Evolutionary conservation across 2,888 invertebrate species (phyloP).

Genomic region (Sisyra terminalis): DNA sequence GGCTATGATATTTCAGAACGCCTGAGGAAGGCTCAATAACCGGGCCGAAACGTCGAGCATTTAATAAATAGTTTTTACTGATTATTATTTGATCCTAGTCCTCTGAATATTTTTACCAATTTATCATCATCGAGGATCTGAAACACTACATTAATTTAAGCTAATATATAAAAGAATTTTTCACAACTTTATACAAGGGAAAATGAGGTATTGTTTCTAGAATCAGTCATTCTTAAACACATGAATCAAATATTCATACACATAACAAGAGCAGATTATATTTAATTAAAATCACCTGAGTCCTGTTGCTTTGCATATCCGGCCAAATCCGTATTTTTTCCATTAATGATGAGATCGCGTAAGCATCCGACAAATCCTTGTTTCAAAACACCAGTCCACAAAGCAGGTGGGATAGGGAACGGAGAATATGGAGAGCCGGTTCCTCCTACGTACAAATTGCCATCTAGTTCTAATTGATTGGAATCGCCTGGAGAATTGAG

Average conservation of each 20-base stretch:
- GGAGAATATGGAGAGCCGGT: conserved; percentile 66
- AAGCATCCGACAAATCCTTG: conserved; percentile 92
- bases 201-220: not conserved
- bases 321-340: conserved; percentile 75
- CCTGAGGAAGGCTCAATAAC: too few relatives aligned
- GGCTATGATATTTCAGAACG: too few relatives aligned
- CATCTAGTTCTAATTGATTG: conserved; percentile 74
- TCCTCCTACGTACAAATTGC: conserved; percentile 78
- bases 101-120: too few relatives aligned
- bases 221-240: not conserved
- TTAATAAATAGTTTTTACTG: too few relatives aligned
- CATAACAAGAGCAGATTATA: not conserved
- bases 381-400: conserved; percentile 81
- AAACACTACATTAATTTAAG: too few relatives aligned
- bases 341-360: conserved; percentile 75
- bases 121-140: too few relatives aligned
- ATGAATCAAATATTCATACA: not conserved
- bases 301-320: conserved; percentile 80
- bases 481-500: conserved; percentile 47
- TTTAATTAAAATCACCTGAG: conserved; percentile 43
- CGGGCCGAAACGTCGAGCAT: too few relatives aligned
- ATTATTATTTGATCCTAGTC: too few relatives aligned
- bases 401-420: conserved; percentile 59
- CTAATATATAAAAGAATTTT: too few relatives aligned
- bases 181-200: not conserved